Evolutionary conservation across 2,113 vertebrate species (phyloP), one percentile per base, ranked within the genome.

Genomic region (Pseudopipra pipra): DNA sequence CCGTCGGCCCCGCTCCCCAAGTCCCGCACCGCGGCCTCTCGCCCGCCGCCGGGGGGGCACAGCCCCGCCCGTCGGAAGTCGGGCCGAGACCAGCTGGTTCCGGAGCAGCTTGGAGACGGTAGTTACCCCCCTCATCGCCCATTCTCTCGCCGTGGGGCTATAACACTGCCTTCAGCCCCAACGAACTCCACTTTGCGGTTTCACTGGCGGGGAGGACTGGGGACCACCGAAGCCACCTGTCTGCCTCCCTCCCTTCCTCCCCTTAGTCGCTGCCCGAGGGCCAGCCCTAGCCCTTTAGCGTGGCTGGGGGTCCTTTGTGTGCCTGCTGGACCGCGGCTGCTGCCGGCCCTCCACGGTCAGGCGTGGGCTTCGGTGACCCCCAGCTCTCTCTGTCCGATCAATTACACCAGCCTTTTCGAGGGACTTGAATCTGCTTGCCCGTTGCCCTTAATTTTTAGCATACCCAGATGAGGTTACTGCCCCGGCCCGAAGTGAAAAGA

Each of bases 371-470:
- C 51, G 52, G 37, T 58, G 41, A 37, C 12, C 28, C 51, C 28
- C 39, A 21, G 61, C 68, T 85, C 49, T 49, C 43, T 18, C 70
- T 59, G 68, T 84, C 75, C 44, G 87, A 93, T 94, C 91, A 37
- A 33, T 96, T 85, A 78, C 95, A 86, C 70, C 39, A 14, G 52
- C 65, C 90, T 79, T 67, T 91, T 46, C 28, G 75, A 71, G 59
- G 35, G 81, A 24, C 87, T 65, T 21, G 56, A 31, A 62, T 92
- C 80, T 90, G 51, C 62, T 59, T 72, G 92, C 85, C 91, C 59
- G 82, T 95, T 95, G 94, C 95, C 91, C 90, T 96, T 92, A 93
- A 85, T 96, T 95, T 97, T 95, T 94, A 96, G 93, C 90, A 76
- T 82, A 63, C 41, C 88, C 88, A 41, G 90, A 83, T 94, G 81